These are phyloP conservation scores for Andrena flavipes DNA, from an alignment of 2,888 invertebrate species.

Conservation along the genomic window DNA sequence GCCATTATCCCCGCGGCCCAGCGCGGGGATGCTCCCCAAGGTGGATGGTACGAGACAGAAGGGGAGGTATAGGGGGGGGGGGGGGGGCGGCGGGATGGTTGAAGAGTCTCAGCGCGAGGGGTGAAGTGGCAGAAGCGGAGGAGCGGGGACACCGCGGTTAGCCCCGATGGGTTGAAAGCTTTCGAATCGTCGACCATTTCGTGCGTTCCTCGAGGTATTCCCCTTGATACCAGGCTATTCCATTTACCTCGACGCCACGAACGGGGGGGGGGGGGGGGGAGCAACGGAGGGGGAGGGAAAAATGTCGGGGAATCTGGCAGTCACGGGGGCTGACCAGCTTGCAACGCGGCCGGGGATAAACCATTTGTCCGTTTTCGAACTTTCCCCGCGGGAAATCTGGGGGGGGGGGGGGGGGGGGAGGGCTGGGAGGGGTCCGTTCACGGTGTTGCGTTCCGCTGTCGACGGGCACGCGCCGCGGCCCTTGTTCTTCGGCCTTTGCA, in stretches of 20 bases:
- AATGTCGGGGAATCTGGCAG: conserved; percentile 41
- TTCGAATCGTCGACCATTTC: conserved; percentile 65
- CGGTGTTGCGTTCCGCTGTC: not conserved
- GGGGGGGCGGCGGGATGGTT: conserved; percentile 4
- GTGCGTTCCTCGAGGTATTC: conserved; percentile 55
- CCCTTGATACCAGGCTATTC: conserved; percentile 61
- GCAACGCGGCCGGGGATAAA: conserved; percentile 33
- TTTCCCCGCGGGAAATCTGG: conserved; percentile 42
- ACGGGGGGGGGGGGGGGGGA: not conserved
- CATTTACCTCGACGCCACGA: conserved; percentile 41
- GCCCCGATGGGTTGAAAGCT: conserved; percentile 66
- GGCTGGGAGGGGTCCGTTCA: not conserved
- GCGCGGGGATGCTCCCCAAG: conserved; percentile 26
- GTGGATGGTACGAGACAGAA: not conserved
- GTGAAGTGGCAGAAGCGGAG: conserved; percentile 34
- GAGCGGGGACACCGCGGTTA: conserved; percentile 53
- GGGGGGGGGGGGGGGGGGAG: conserved; percentile 7
- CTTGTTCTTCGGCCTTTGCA: no score
- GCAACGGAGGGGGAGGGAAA: conserved; percentile 42
- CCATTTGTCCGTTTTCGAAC: conserved; percentile 51
- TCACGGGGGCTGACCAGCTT: conserved; percentile 57
- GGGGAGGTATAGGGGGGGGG: not conserved
- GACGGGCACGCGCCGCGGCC: no score
- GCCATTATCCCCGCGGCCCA: conserved; percentile 65
- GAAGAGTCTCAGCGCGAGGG: conserved; percentile 49